Percentiles rank a stretch among this genome's conserved stretches.
These are phyloP conservation scores for Sebastes fasciatus DNA, from an alignment of 2,113 vertebrate species.

Conservation along the genomic window DNA sequence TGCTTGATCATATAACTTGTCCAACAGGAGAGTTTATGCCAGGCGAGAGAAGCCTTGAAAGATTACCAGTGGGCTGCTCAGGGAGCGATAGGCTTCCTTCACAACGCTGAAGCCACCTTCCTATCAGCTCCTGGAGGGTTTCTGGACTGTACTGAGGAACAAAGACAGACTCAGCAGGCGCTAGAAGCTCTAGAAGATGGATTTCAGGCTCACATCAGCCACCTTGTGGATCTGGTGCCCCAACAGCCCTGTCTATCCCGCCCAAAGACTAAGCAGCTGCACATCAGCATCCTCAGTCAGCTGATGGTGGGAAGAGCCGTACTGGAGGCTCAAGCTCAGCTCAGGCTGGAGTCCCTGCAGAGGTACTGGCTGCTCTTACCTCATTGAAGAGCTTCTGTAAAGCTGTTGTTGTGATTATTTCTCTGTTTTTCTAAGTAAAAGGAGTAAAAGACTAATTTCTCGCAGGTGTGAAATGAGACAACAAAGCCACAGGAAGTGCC, in stretches of 20 bases:
- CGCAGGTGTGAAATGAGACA: conserved; percentile 85
- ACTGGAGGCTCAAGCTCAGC: conserved; percentile 80
- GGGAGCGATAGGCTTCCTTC: conserved; percentile 74
- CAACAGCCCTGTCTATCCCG: conserved; percentile 75
- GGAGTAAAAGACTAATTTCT: background rate
- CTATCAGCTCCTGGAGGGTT: conserved; percentile 72
- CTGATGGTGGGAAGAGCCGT: conserved; percentile 78
- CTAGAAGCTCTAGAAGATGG: conserved; percentile 76
- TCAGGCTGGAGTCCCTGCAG: conserved; percentile 75
- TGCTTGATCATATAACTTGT: conserved; percentile 11
- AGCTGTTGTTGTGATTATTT: background rate
- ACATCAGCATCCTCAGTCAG: conserved; percentile 82
- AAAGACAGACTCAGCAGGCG: conserved; percentile 64
- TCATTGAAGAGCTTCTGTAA: background rate
- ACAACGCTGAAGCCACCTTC: conserved; percentile 80
- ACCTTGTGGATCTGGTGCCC: conserved; percentile 80
- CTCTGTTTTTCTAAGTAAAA: background rate
- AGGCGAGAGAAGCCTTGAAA: conserved; percentile 81
- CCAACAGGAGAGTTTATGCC: conserved; percentile 84
- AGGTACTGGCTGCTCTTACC: conserved; percentile 60
- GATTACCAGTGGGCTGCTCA: conserved; percentile 81
- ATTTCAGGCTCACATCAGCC: conserved; percentile 77
- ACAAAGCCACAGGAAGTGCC: conserved; percentile 76
- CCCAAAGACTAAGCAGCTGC: conserved; percentile 73
- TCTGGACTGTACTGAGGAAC: conserved; percentile 70